A percentile compares a stretch with the other conserved stretches of the same genome.
phyloP scores from a whole-genome alignment of 1,140 invertebrate species.

The Scaptodrosophila lebanonensis region DNA sequence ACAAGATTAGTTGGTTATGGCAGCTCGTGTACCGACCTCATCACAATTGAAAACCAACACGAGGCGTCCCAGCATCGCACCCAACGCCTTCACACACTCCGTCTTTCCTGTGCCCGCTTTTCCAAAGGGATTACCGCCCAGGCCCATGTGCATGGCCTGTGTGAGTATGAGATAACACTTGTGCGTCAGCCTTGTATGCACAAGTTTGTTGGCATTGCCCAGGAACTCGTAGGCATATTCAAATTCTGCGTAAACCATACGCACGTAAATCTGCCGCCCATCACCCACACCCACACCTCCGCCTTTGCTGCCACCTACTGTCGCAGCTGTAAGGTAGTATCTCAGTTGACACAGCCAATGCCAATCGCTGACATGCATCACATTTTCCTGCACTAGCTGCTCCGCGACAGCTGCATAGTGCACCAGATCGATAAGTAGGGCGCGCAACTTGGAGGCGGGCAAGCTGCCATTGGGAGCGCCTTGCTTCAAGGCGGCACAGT shows the following conservation, averaged over 20 bases:
- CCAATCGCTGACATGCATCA: constrained; percentile 87
- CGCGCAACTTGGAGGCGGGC: constrained; percentile 80
- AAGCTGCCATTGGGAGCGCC: constrained; percentile 33
- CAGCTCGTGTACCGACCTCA: constrained; percentile 82
- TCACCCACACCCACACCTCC: constrained; percentile 46
- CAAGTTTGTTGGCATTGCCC: constrained; percentile 93
- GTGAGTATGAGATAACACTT: constrained; percentile 97
- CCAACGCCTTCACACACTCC: constrained; percentile 97
- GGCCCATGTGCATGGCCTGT: constrained; percentile 95
- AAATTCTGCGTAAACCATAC: constrained; percentile 94
- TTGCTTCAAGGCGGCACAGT: constrained; percentile 55
- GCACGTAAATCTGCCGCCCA: constrained; percentile 79
- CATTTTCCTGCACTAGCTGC: constrained; percentile 84
- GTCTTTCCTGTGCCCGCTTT: constrained; percentile 99
- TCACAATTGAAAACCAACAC: constrained; percentile 99
- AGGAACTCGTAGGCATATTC: constrained; percentile 98
- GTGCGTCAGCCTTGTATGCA: constrained; percentile 95
- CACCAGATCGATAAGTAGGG: constrained; percentile 94
- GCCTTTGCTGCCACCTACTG: constrained; percentile 76
- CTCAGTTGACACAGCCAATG: constrained; percentile 97
- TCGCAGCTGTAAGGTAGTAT: constrained; percentile 79
- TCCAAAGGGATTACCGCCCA: constrained; percentile 99
- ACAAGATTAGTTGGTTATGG: constrained; percentile 9
- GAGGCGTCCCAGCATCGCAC: constrained; percentile 91
- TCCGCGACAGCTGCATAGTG: constrained; percentile 92